Conservation (phyloP, 92 coral and sea anemone species). For the Isaurus tuberculatus region DNA sequence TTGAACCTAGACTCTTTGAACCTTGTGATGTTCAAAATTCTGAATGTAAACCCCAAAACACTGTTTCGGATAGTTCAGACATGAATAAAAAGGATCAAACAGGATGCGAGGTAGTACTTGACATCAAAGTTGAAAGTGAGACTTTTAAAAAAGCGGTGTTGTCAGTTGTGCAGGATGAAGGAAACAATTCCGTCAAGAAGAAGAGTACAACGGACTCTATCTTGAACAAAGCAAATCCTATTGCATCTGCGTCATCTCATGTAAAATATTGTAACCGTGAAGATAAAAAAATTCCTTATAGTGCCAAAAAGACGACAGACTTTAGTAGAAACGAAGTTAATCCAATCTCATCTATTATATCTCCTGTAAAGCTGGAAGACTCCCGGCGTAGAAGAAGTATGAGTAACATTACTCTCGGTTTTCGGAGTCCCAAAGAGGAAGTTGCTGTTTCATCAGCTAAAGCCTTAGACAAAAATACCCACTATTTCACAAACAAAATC, state of each 20-base stretch:
- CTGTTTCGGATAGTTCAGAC: background rate
- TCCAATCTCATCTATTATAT: slow-evolving; percentile 9
- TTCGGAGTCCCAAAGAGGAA: background rate
- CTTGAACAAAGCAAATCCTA: background rate
- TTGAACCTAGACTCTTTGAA: background rate
- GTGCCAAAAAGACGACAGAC: background rate
- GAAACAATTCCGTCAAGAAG: no score
- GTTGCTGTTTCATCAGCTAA: background rate
- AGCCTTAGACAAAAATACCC: background rate
- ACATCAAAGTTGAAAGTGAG: background rate
- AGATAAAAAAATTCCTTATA: background rate
- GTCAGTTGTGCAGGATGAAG: background rate
- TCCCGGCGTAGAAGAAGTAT: slow-evolving; percentile 1
- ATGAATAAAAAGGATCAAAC: background rate
- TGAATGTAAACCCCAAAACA: background rate
- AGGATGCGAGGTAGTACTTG: background rate
- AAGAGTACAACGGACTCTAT: background rate
- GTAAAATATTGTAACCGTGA: background rate
- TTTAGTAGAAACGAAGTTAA: background rate
- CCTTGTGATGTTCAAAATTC: background rate
- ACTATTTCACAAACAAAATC: slow-evolving; percentile 9
- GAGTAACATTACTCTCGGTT: slow-evolving; percentile 31
- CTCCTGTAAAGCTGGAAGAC: slow-evolving; percentile 30
- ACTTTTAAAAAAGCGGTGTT: background rate
- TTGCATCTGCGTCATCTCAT: slow-evolving; percentile 10